Evolutionary conservation across 2,888 invertebrate genomes (phyloP).

Genomic region (Lobophora halterata): DNA sequence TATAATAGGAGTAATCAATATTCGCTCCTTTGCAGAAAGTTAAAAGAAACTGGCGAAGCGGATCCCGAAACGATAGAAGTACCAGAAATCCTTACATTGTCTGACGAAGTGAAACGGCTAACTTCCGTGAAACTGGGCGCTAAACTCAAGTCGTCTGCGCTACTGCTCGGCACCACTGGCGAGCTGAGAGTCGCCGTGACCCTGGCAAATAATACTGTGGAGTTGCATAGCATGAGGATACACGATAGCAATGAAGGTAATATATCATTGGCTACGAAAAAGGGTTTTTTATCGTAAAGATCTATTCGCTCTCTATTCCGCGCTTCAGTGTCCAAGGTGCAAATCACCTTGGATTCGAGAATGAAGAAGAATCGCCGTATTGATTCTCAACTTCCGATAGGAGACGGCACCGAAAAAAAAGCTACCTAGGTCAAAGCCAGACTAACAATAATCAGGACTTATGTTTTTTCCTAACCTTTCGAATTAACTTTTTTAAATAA

Average conservation of each 20-base stretch:
- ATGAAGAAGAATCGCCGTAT: too few species aligned
- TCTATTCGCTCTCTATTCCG: too few species aligned
- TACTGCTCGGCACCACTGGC: constrained; percentile 85
- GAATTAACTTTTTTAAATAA: background rate
- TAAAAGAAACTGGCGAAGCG: constrained; percentile 57
- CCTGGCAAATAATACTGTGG: constrained; percentile 88
- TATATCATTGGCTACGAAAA: too few species aligned
- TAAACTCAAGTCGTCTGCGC: constrained; percentile 86
- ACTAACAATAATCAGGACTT: too few species aligned
- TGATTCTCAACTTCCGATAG: too few species aligned
- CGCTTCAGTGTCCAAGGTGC: too few species aligned
- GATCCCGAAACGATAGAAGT: constrained; percentile 53
- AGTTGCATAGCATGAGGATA: constrained; percentile 82
- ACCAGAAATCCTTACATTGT: constrained; percentile 76
- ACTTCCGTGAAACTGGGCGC: constrained; percentile 83
- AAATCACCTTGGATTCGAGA: too few species aligned
- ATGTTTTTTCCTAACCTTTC: too few species aligned
- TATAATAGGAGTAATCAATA: too few species aligned
- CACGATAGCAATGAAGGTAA: constrained; percentile 80
- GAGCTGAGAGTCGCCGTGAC: constrained; percentile 85
- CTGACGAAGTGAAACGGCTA: constrained; percentile 87
- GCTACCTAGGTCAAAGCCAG: too few species aligned
- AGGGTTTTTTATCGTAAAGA: too few species aligned
- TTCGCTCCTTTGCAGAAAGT: constrained; percentile 56
- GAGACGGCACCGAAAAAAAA: too few species aligned